phyloP scores from a whole-genome alignment of 2,888 invertebrate genomes.

The Clostera curtula region DNA sequence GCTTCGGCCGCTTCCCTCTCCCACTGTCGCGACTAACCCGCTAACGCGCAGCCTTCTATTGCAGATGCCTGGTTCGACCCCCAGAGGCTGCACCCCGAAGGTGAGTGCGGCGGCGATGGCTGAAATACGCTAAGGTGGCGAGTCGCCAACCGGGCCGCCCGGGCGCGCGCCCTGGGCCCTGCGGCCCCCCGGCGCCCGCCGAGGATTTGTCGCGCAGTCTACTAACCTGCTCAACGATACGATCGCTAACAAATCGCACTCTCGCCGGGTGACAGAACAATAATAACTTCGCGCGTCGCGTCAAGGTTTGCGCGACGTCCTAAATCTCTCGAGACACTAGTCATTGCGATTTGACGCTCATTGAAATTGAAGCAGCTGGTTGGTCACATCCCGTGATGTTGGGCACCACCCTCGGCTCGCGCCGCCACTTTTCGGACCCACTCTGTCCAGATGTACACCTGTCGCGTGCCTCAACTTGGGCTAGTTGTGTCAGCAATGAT shows the following conservation, averaged over 20 bases:
- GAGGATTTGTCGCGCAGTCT: conserved; percentile 13
- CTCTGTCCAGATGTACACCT: too few species aligned
- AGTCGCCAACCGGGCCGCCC: conserved; percentile 38
- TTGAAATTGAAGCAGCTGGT: conserved; percentile 4
- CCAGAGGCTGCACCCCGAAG: conserved; percentile 92
- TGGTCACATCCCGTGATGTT: too few species aligned
- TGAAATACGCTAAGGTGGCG: conserved; percentile 46
- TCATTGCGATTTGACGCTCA: conserved; percentile 5
- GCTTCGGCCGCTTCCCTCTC: conserved; percentile 50
- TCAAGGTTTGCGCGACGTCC: conserved; percentile 35
- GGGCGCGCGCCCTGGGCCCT: conserved; percentile 27
- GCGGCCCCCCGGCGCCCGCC: conserved; percentile 31
- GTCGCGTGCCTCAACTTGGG: too few species aligned
- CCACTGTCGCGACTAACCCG: conserved; percentile 70
- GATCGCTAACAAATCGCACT: conserved; percentile 14
- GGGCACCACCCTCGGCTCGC: too few species aligned
- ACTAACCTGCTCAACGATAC: conserved; percentile 19
- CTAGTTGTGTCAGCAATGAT: too few species aligned
- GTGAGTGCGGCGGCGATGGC: conserved; percentile 76
- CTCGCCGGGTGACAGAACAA: conserved; percentile 32
- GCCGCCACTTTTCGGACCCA: too few species aligned
- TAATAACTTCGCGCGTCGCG: conserved; percentile 42
- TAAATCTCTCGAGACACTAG: conserved; percentile 24
- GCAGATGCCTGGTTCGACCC: conserved; percentile 96
- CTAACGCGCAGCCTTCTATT: conserved; percentile 78